Conservation (phyloP, 2,113 vertebrate genomes). For the Hassar affinis region DNA sequence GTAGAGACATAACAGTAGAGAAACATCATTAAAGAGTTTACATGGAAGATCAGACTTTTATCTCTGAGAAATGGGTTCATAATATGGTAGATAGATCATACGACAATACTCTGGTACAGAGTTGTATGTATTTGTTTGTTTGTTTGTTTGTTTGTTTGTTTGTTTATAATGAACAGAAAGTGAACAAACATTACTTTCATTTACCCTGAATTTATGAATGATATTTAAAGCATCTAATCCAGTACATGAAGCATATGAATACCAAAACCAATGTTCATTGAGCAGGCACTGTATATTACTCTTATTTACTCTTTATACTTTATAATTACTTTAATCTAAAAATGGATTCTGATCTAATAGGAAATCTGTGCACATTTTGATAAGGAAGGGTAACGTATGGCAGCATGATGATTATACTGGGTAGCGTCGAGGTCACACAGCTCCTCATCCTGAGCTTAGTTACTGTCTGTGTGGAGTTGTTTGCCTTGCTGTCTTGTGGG, state of each 20-base stretch:
- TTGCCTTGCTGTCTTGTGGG: not conserved
- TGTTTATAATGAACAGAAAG: not conserved
- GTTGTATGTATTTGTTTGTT: too few relatives aligned
- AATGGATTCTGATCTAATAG: too few relatives aligned
- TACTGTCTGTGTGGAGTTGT: not conserved
- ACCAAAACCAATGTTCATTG: too few relatives aligned
- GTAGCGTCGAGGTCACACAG: not conserved
- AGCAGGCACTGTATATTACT: too few relatives aligned
- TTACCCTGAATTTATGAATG: not conserved
- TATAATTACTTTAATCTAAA: too few relatives aligned
- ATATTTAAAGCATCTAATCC: not conserved
- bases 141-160: too few relatives aligned
- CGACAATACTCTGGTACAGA: not conserved
- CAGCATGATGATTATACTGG: not conserved
- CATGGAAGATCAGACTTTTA: not conserved
- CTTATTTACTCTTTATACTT: too few relatives aligned
- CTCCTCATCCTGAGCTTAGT: not conserved
- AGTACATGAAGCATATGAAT: not conserved
- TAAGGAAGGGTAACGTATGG: not conserved
- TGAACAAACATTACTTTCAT: not conserved
- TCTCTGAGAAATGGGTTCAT: not conserved
- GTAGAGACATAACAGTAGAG: too few relatives aligned
- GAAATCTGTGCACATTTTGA: too few relatives aligned
- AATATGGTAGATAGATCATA: not conserved
- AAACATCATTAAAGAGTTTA: not conserved